Evolutionary conservation across 2,888 invertebrate species (phyloP), one percentile per base, ranked within the genome.

Genomic region (Scaptomyza caliginosa): DNA sequence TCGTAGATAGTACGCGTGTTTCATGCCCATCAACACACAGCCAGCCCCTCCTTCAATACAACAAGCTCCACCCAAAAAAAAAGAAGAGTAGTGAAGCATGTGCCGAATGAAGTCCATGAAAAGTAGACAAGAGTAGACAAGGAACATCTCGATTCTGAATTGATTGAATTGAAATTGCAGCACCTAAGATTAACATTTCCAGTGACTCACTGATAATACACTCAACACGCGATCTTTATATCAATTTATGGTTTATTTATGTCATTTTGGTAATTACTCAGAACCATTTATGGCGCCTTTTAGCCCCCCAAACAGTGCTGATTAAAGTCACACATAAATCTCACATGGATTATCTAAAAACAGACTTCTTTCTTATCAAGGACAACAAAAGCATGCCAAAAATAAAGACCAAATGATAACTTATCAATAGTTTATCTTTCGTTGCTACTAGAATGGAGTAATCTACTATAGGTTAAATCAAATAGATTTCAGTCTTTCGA

Each of bases 1-100:
- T 67, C 76, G 64, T 40, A 75, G 81, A 81, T 86, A n/a, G n/a
- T n/a, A 84, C 60, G 82, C 76, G 72, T 64, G 56, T 67, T 77
- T 45, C 55, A 55, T 55, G 81, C 78, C 57, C 54, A 36, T 74
- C 85, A 30, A 43, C 11, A 56, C 40, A 30, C 40, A 24, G 17
- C 23, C 24, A 34, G 0, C 4, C 3, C 30, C 1, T 16, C 16
- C 7, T 16, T 13, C 32, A 7, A 1, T 0, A 8, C 17, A 28
- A 28, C 10, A 28, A 28, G 24, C 11, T 8, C 16, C 3, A 7
- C 26, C 10, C 46, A 24, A 10, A 6, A 7, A 21, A 24, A 19
- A 13, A 6, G 7, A 7, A n/a, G 0, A 5, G 5, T 10, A 6
- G 13, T 8, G 10, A 23, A 21, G 34, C 8, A 8, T 8, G 8